Percentiles rank a stretch among this genome's conserved stretches.
Evolutionary conservation across 1,140 invertebrate genomes (phyloP).

Genomic region (Trachymyrmex septentrionalis): DNA sequence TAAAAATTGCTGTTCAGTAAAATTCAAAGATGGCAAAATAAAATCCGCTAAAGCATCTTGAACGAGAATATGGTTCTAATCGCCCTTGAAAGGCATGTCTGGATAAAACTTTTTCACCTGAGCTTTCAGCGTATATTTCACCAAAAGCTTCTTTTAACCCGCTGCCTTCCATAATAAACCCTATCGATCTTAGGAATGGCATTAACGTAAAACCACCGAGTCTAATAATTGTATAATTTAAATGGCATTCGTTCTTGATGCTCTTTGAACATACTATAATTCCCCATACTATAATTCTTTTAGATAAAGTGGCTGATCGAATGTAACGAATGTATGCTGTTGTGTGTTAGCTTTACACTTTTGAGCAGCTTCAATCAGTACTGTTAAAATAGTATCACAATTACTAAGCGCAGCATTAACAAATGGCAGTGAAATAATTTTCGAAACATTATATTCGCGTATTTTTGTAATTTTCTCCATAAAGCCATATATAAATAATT

Average conservation of each 20-base stretch:
- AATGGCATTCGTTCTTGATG: background rate
- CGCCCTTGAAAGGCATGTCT: background rate
- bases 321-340: background rate
- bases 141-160: background rate
- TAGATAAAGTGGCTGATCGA: background rate
- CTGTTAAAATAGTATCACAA: background rate
- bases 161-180: background rate
- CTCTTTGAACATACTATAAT: background rate
- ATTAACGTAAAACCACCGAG: background rate
- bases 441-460: background rate
- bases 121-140: background rate
- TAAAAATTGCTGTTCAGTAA: no score
- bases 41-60: background rate
- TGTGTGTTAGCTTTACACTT: background rate
- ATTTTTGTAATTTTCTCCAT: background rate
- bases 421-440: conserved; percentile 2
- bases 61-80: background rate
- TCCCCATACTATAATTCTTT: background rate
- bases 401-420: background rate
- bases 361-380: background rate
- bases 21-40: background rate
- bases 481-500: background rate
- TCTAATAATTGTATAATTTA: background rate
- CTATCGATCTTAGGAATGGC: background rate
- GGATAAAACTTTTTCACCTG: background rate